phyloP scores from a whole-genome alignment of 2,888 invertebrate genomes.

The Hypolimnas misippus region DNA sequence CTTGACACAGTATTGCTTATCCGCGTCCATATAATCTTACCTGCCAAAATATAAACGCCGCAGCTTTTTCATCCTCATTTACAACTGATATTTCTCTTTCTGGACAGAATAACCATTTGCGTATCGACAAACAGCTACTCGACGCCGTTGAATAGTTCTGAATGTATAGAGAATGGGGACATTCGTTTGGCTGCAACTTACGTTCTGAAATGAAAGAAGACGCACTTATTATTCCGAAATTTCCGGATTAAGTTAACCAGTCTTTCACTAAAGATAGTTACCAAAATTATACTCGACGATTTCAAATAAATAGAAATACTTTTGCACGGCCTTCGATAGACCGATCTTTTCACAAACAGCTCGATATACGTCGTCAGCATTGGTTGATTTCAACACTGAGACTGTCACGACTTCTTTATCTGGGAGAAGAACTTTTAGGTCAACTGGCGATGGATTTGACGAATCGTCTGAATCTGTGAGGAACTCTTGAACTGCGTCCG shows the following conservation, averaged over 20 bases:
- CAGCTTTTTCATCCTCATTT: constrained; percentile 88
- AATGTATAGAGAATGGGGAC: constrained; percentile 98
- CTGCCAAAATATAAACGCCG: constrained; percentile 95
- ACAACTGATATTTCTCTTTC: constrained; percentile 84
- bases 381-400: constrained; percentile 93
- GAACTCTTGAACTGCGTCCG: constrained; percentile 98
- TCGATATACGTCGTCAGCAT: constrained; percentile 95
- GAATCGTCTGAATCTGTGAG: constrained; percentile 96
- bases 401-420: constrained; percentile 95
- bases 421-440: constrained; percentile 92
- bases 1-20: too few species aligned
- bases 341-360: constrained; percentile 93
- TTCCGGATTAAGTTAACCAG: not conserved
- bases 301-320: constrained; percentile 98
- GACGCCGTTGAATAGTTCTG: constrained; percentile 99
- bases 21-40: too few species aligned
- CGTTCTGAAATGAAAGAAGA: constrained; percentile 92
- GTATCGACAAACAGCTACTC: constrained; percentile 94
- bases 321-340: constrained; percentile 91
- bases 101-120: constrained; percentile 93
- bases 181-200: constrained; percentile 96
- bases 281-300: constrained; percentile 98
- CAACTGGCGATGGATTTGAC: constrained; percentile 89
- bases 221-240: too few species aligned
- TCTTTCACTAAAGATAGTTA: constrained; percentile 69